Percentiles rank a stretch among this genome's conserved stretches.
Evolutionary conservation across 2,797 vertebrate genomes (phyloP).

Genomic region (Melanotaenia boesemani): DNA sequence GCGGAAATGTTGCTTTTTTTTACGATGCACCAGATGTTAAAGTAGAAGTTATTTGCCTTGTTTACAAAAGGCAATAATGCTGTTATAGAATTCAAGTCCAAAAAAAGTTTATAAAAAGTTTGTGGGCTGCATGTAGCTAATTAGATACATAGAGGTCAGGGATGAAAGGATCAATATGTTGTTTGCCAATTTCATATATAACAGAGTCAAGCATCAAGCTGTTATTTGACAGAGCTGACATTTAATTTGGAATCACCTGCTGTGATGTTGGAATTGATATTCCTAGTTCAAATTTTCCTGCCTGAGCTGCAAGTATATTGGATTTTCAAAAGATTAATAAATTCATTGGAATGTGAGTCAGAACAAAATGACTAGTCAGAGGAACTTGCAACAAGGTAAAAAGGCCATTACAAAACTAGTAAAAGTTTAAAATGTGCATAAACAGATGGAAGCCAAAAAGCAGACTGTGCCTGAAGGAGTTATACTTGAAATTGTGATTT

Average conservation of each 20-base stretch:
- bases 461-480: not conserved
- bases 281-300: not conserved
- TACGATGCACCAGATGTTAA: no score
- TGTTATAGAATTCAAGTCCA: not conserved
- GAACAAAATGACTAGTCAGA: not conserved
- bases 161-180: not conserved
- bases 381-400: not conserved
- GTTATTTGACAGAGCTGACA: not conserved
- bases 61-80: not conserved
- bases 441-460: not conserved
- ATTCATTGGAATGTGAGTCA: conserved; percentile 4
- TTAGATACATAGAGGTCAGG: not conserved
- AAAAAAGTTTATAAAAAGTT: not conserved
- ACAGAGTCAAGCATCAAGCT: not conserved
- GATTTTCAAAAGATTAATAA: not conserved
- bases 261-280: conserved; percentile 12
- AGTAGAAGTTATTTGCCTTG: not conserved
- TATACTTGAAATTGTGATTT: not conserved
- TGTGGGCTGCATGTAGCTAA: not conserved
- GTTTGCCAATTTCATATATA: not conserved
- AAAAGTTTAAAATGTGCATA: not conserved
- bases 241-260: conserved; percentile 2
- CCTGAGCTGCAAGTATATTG: not conserved
- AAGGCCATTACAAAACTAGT: not conserved
- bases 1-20: not conserved